These are phyloP conservation scores for Mya arenaria DNA, from an alignment of 1,140 invertebrate species.

Conservation along the genomic window DNA sequence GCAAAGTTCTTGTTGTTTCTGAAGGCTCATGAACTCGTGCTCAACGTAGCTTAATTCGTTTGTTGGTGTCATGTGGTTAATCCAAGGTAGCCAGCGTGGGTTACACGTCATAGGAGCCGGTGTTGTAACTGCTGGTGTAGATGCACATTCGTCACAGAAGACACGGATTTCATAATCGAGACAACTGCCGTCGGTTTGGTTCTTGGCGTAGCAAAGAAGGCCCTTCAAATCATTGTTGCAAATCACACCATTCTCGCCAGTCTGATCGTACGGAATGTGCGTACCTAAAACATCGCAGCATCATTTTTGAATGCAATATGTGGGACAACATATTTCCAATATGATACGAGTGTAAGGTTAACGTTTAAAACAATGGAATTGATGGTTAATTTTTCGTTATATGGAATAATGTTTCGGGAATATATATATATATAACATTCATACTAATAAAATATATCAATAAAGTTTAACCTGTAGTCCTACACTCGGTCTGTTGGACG, in stretches of 20 bases:
- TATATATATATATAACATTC: no score
- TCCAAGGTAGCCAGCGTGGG: conserved; percentile 49
- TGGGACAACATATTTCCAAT: no score
- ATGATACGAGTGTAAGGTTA: no score
- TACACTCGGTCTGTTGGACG: conserved; percentile 75
- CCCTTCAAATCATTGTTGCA: conserved; percentile 87
- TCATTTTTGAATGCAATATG: no score
- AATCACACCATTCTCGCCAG: conserved; percentile 83
- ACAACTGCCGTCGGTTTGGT: conserved; percentile 72
- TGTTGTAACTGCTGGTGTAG: conserved; percentile 21
- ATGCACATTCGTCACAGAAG: conserved; percentile 83
- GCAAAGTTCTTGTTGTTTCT: conserved; percentile 65
- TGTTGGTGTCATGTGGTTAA: conserved; percentile 55
- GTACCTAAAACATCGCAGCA: no score
- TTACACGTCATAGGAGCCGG: neutral
- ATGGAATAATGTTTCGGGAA: no score
- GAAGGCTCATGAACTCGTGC: conserved; percentile 31
- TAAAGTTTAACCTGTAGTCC: no score
- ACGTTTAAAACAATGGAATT: no score
- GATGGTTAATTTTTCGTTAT: no score
- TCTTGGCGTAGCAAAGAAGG: conserved; percentile 84
- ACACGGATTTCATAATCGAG: conserved; percentile 89
- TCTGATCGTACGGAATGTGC: conserved; percentile 62
- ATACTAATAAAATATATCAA: no score
- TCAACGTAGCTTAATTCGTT: conserved; percentile 33